phyloP scores from a whole-genome alignment of 2,797 vertebrate genomes.

The Sebastes oblongus region DNA sequence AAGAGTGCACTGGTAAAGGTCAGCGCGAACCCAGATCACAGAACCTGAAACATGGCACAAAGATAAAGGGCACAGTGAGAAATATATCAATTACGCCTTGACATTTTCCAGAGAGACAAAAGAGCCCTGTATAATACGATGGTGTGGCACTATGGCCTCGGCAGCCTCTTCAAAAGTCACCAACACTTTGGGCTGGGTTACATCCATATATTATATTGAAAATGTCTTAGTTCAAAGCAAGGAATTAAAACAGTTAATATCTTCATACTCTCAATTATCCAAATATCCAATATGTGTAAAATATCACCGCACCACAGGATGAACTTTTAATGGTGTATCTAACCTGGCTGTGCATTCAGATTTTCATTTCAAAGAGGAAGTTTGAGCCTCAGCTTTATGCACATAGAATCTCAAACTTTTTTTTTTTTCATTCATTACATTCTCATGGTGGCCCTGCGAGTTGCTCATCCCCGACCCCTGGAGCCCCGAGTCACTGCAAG shows the following conservation, averaged over 20 bases:
- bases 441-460: conserved; percentile 2
- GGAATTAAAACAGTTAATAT: background rate
- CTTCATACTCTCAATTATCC: background rate
- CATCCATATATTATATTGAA: background rate
- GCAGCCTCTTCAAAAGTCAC: conserved; percentile 38
- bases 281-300: background rate
- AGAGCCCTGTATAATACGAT: conserved; percentile 58
- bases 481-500: conserved; percentile 13
- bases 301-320: background rate
- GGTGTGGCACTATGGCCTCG: conserved; percentile 34
- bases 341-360: conserved; percentile 28
- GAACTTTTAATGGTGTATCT: conserved; percentile 19
- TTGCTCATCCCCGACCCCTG: conserved; percentile 3
- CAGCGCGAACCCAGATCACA: conserved; percentile 79
- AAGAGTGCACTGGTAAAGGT: conserved; percentile 78
- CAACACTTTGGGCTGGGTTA: conserved; percentile 8
- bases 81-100: conserved; percentile 83
- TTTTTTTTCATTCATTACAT: conserved; percentile 17
- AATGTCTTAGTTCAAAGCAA: background rate
- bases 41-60: conserved; percentile 73
- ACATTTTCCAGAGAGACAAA: conserved; percentile 84
- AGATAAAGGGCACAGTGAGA: conserved; percentile 78
- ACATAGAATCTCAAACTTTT: conserved; percentile 21
- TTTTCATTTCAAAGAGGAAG: conserved; percentile 46
- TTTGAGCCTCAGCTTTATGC: conserved; percentile 15